Conservation (phyloP, 2,888 invertebrate species). For the Dolichopus griseipennis region DNA sequence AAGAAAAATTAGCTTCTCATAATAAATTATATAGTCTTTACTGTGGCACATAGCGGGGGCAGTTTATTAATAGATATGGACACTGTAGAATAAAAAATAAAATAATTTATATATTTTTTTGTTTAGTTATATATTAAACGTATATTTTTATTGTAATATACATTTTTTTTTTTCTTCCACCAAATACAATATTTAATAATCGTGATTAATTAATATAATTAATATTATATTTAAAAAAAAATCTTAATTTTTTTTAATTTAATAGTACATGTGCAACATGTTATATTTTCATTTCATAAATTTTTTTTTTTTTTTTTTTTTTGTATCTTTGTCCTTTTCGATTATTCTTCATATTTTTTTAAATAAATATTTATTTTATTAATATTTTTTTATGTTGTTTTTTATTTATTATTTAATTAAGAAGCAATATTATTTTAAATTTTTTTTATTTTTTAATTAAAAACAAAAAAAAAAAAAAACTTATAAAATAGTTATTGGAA, state of each 20-base stretch:
- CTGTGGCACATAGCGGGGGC: too few relatives aligned
- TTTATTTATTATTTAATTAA: too few relatives aligned
- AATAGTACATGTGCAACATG: not conserved
- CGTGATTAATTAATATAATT: constrained; percentile 9
- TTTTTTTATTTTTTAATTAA: too few relatives aligned
- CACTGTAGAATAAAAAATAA: too few relatives aligned
- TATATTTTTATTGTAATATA: constrained; percentile 1
- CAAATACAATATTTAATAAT: constrained; percentile 10
- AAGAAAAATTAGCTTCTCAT: too few relatives aligned
- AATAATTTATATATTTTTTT: too few relatives aligned
- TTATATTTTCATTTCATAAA: not conserved
- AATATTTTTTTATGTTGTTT: too few relatives aligned
- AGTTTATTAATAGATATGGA: too few relatives aligned
- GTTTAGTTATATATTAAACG: not conserved
- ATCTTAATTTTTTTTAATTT: not conserved
- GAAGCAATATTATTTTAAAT: too few relatives aligned
- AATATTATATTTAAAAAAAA: constrained; percentile 2
- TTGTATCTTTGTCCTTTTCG: not conserved
- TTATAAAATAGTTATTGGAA: too few relatives aligned
- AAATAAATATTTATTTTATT: not conserved
- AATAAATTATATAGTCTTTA: too few relatives aligned
- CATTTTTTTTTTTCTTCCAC: constrained; percentile 7
- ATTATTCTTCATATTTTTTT: not conserved
- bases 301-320: not conserved
- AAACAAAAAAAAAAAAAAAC: too few relatives aligned